Base-by-base conservation (phyloP, 2,888 invertebrate species). In the Caenorhabditis plicata region DNA sequence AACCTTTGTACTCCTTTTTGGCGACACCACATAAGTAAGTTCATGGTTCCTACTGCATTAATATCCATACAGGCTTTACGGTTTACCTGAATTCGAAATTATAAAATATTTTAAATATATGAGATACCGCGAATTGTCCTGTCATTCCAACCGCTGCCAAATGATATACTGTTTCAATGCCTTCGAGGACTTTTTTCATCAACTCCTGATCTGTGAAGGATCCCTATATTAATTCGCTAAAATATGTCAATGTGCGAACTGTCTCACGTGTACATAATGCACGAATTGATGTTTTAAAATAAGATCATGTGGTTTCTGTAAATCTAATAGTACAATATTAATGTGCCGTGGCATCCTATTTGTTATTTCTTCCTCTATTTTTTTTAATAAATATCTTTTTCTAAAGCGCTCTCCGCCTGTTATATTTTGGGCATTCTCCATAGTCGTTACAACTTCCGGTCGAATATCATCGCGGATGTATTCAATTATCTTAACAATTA, bases 111-210 rank as follows among this genome's bases (percentile, higher is more conserved):
- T 11, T 13, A 15, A 25, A 9, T 33, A 20, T 27, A 17, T 35
- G 20, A 25, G 11, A 20, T 11, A 60, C 60, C 35, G 53, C 53
- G 35, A 32, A 50, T 7, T 33, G 27, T 20, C 60, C 60, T 0
- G 60, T 54, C 60, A 60, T 60, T 23, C 60, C 60, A 32, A 60
- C 60, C 2, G 60, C 60, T 0, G 60, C 60, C 13, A 60, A n/a
- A 31, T 60, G 60, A 23, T 32, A 54, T 7, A 60, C 49, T 13
- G 47, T 40, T n/a, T 46, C 39, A 1, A 54, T 42, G 13, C 23
- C 4, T n/a, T 50, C 33, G 7, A 60, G 20, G 20, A 42, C 45
- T 7, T 40, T 19, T 23, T 36, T 45, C 46, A 60, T 53, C 0
- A 31, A n/a, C 2, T 25, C 8, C 2, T 20, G 26, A 20, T 60